phyloP scores from a whole-genome alignment of 2,888 invertebrate species.

The Aproaerema taeniolella region DNA sequence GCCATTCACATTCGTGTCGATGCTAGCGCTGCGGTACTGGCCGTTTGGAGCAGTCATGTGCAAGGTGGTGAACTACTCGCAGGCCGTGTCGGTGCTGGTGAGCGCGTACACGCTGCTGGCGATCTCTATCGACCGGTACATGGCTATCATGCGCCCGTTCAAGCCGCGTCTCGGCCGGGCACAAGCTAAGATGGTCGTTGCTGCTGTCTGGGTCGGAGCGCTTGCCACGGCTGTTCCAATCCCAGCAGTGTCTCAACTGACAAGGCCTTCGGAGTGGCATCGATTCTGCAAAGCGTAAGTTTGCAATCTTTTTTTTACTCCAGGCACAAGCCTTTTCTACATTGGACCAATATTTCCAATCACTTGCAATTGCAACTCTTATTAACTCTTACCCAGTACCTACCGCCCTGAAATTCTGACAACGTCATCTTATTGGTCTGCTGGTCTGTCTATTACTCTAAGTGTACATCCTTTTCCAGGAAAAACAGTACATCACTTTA shows the following conservation, averaged over 20 bases:
- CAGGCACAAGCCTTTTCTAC: too few species aligned
- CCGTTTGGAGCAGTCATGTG: conserved; percentile 91
- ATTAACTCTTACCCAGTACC: too few species aligned
- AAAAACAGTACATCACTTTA: too few species aligned
- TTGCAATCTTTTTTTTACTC: too few species aligned
- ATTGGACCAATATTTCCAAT: too few species aligned
- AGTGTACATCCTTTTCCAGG: too few species aligned
- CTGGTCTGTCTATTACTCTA: too few species aligned
- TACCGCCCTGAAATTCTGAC: too few species aligned
- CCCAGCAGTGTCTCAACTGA: conserved; percentile 83
- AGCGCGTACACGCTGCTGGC: conserved; percentile 94
- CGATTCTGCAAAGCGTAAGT: conserved; percentile 81
- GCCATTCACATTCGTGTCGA: conserved; percentile 91
- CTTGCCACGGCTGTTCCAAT: conserved; percentile 89
- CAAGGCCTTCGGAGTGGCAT: conserved; percentile 80
- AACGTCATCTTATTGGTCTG: too few species aligned
- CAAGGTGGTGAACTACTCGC: conserved; percentile 88
- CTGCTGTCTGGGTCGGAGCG: conserved; percentile 85
- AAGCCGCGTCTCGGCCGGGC: conserved; percentile 87
- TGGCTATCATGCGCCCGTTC: conserved; percentile 93
- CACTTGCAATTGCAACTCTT: too few species aligned
- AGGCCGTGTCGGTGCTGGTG: conserved; percentile 88
- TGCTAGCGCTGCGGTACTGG: conserved; percentile 89
- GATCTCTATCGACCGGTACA: conserved; percentile 93
- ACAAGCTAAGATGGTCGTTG: conserved; percentile 81